Percentiles rank a stretch among this genome's conserved stretches.
Conservation (phyloP, 1,140 invertebrate genomes). For the Thaumatotibia leucotreta region DNA sequence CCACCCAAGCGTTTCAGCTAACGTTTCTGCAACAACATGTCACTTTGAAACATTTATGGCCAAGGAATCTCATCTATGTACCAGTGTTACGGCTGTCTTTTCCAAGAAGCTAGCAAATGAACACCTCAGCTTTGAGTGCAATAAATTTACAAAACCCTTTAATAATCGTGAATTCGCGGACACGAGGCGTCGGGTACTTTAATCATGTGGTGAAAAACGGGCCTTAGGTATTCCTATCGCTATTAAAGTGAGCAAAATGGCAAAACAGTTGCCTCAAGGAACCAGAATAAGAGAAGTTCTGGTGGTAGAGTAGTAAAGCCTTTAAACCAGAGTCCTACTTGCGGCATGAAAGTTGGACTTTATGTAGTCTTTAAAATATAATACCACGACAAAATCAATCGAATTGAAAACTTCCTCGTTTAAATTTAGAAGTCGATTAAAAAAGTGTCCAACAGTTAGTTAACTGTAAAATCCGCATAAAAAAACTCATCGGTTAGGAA, state of each 20-base stretch:
- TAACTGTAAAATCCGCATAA: too few species aligned
- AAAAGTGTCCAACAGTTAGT: too few species aligned
- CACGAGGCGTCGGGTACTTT: constrained; percentile 10
- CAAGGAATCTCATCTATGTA: not conserved
- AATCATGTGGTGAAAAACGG: constrained; percentile 27
- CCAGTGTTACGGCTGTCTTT: not conserved
- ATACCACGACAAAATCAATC: too few species aligned
- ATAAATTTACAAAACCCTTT: not conserved
- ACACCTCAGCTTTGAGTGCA: not conserved
- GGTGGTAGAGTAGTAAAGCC: too few species aligned
- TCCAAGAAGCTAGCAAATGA: not conserved
- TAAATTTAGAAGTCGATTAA: too few species aligned
- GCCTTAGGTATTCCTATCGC: not conserved
- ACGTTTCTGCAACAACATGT: not conserved
- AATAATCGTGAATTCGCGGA: not conserved
- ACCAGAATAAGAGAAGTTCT: not conserved
- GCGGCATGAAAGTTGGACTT: too few species aligned
- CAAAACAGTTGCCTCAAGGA: not conserved
- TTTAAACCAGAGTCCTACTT: too few species aligned
- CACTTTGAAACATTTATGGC: not conserved
- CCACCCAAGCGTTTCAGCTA: too few species aligned
- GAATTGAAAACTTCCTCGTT: too few species aligned
- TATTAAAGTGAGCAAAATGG: not conserved
- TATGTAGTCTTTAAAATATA: too few species aligned
- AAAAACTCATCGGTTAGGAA: too few species aligned